A percentile compares a stretch with the other conserved stretches of the same genome.
These are phyloP conservation scores for Brachionus rubens DNA, from an alignment of 1,140 invertebrate genomes.

Conservation along the genomic window DNA sequence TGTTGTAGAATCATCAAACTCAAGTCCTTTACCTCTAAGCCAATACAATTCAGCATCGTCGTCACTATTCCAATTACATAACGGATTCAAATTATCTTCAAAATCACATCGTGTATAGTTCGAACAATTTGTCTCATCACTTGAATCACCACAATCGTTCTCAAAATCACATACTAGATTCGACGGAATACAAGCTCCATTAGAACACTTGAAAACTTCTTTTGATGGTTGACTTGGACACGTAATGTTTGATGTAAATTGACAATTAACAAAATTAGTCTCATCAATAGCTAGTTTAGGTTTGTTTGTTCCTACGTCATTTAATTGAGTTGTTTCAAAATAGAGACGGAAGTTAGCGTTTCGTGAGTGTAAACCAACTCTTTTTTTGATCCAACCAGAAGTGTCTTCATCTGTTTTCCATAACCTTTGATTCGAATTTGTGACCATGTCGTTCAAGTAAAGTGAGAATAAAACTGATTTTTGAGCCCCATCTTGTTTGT, in stretches of 20 bases:
- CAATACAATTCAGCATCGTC: conserved; percentile 37
- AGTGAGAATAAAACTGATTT: conserved; percentile 1
- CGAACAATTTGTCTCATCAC: conserved; percentile 30
- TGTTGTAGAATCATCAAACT: neutral
- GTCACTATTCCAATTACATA: conserved; percentile 39
- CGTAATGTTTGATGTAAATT: conserved; percentile 26
- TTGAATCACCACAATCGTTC: conserved; percentile 40
- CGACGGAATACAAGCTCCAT: conserved; percentile 14
- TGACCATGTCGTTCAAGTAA: neutral
- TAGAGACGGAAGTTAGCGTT: conserved; percentile 17
- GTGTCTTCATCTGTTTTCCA: conserved; percentile 16
- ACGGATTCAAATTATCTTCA: conserved; percentile 3
- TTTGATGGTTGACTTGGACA: neutral
- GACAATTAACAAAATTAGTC: conserved; percentile 27
- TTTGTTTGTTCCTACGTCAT: neutral
- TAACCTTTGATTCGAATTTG: neutral
- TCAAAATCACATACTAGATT: conserved; percentile 19
- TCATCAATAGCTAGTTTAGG: conserved; percentile 35
- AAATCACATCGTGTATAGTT: conserved; percentile 34
- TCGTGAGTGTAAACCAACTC: conserved; percentile 29
- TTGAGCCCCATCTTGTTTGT: conserved; percentile 68
- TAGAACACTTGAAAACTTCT: neutral
- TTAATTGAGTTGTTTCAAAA: conserved; percentile 37
- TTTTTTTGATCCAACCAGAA: neutral
- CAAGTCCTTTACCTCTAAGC: neutral